Conservation (phyloP, 2,797 vertebrate species). For the Heliangelus exortis region DNA sequence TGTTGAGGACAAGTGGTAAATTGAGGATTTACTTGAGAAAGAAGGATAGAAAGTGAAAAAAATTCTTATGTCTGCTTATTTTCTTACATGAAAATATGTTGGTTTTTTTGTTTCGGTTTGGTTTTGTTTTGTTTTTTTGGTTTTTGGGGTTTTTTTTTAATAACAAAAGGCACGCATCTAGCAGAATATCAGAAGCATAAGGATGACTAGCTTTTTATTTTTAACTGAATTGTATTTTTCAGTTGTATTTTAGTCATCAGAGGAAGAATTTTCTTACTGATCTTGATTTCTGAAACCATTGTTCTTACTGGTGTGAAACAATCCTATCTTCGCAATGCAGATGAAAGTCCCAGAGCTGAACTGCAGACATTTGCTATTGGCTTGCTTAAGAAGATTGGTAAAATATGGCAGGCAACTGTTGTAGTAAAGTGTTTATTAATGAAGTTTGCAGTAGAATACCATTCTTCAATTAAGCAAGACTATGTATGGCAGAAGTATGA, state of each 20-base stretch:
- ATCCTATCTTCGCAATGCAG: neutral
- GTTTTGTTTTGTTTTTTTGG: no score
- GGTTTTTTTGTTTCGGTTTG: no score
- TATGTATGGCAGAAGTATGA: neutral
- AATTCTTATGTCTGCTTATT: neutral
- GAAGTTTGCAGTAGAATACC: neutral
- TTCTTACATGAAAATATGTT: neutral
- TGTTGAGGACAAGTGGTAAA: neutral
- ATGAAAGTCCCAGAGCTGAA: neutral
- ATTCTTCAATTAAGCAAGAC: neutral
- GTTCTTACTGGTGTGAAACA: neutral
- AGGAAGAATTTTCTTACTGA: neutral
- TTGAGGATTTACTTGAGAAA: neutral
- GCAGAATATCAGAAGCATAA: neutral
- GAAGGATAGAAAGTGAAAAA: neutral
- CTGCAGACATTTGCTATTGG: neutral
- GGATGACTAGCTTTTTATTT: neutral
- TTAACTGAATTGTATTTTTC: neutral
- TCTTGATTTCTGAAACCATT: neutral
- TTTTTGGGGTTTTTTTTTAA: no score
- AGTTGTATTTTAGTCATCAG: neutral
- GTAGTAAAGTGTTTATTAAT: neutral
- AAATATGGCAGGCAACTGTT: neutral
- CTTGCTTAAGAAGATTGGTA: neutral
- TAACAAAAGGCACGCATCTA: neutral